Percentiles rank a stretch among this genome's conserved stretches.
Conservation (phyloP, 2,113 vertebrate species). For the Hiodon tergisus region DNA sequence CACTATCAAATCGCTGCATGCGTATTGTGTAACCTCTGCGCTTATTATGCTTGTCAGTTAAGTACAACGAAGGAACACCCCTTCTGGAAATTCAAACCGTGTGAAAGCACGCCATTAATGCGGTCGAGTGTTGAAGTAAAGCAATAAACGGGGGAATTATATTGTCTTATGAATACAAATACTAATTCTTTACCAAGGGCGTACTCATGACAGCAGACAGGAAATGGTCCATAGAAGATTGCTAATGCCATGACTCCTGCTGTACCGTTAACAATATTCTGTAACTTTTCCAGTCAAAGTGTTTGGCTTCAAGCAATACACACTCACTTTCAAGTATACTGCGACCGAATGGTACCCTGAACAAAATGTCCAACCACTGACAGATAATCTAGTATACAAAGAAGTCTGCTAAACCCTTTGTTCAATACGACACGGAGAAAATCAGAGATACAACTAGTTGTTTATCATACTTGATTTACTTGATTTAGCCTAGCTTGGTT, state of each 20-base stretch:
- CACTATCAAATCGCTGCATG: background rate
- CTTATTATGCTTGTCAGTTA: background rate
- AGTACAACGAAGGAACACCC: too few relatives aligned
- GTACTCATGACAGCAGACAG: background rate
- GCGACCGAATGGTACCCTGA: too few relatives aligned
- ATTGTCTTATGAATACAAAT: background rate
- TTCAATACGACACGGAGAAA: background rate
- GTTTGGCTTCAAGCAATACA: background rate
- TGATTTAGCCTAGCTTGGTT: too few relatives aligned
- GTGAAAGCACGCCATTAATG: too few relatives aligned
- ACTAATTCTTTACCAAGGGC: background rate
- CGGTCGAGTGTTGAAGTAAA: background rate
- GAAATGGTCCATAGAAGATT: background rate
- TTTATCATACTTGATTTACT: background rate
- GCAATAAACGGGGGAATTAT: background rate
- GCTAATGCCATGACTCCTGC: slow-evolving; percentile 27
- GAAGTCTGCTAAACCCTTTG: background rate
- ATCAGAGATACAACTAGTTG: background rate
- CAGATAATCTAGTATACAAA: background rate
- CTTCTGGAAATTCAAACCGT: too few relatives aligned
- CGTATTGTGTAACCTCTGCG: background rate
- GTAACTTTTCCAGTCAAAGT: slow-evolving; percentile 4
- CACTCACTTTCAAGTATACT: too few relatives aligned
- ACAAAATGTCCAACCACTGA: too few relatives aligned
- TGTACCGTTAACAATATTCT: slow-evolving; percentile 21